Percentiles rank a stretch among this genome's conserved stretches.
These are phyloP conservation scores for Lytechinus variegatus DNA, from an alignment of 35 echinoderm and acorn worm species.

Conservation along the genomic window DNA sequence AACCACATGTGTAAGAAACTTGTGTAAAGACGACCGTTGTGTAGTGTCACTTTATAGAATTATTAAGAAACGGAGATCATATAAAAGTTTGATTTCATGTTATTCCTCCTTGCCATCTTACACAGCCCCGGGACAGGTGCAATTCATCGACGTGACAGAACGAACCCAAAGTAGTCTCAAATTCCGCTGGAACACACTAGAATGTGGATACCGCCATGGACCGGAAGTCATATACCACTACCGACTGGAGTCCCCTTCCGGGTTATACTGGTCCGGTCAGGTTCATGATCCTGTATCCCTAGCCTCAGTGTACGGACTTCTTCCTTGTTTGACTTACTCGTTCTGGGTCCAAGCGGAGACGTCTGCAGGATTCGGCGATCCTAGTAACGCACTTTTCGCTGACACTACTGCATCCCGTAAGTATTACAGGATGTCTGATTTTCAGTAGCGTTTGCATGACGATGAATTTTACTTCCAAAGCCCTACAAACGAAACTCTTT, in stretches of 20 bases:
- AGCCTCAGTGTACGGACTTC: neutral
- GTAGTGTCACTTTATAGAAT: neutral
- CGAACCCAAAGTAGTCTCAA: neutral
- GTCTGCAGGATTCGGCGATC: constrained; percentile 5
- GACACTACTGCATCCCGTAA: constrained; percentile 25
- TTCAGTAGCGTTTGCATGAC: neutral
- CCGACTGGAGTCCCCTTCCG: constrained; percentile 27
- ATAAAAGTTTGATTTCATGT: neutral
- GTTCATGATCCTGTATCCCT: constrained; percentile 14
- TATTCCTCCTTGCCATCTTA: neutral
- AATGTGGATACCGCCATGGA: constrained; percentile 22
- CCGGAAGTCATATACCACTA: constrained; percentile 50
- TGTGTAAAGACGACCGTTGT: neutral
- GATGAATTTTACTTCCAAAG: neutral
- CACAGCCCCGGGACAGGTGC: constrained; percentile 5
- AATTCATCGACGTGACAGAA: neutral
- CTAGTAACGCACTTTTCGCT: neutral
- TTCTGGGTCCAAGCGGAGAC: constrained; percentile 20
- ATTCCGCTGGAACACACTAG: constrained; percentile 9
- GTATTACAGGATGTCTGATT: neutral
- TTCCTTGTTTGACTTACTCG: neutral
- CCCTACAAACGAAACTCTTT: neutral
- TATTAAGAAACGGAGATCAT: neutral
- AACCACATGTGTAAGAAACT: no score
- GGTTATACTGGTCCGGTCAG: neutral